Evolutionary conservation across 2,113 vertebrate genomes (phyloP).

Genomic region (Pachypanchax playfairii): DNA sequence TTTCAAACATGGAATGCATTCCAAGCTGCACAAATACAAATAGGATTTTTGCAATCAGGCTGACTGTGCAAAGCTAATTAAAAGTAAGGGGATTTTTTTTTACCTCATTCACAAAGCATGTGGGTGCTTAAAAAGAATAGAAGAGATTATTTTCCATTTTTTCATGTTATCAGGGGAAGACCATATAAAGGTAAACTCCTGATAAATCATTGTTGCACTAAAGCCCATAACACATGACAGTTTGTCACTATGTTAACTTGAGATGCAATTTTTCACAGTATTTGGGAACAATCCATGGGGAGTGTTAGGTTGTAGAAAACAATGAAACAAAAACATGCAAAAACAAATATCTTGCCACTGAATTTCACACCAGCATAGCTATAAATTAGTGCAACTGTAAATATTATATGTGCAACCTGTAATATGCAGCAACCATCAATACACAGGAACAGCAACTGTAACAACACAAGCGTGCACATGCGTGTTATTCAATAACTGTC

Average conservation of each 20-base stretch:
- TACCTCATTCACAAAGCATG: slow-evolving; percentile 32
- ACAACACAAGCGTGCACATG: slow-evolving; percentile 6
- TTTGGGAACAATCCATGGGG: neutral
- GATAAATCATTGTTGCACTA: neutral
- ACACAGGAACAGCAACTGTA: slow-evolving; percentile 7
- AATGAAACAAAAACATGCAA: too few relatives aligned
- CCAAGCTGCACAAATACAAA: slow-evolving; percentile 52
- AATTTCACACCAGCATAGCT: neutral
- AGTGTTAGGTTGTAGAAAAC: too few relatives aligned
- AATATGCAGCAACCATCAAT: slow-evolving; percentile 8
- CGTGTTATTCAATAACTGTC: neutral
- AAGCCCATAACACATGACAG: neutral
- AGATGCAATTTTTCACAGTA: too few relatives aligned
- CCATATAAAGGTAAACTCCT: neutral
- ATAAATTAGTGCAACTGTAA: neutral
- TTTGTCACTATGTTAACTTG: neutral
- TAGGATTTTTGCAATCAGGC: slow-evolving; percentile 34
- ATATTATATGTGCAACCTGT: slow-evolving; percentile 1
- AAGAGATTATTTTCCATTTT: slow-evolving; percentile 11
- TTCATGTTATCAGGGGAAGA: slow-evolving; percentile 10
- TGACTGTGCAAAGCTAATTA: slow-evolving; percentile 56
- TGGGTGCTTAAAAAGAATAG: neutral
- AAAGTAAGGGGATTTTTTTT: slow-evolving; percentile 44
- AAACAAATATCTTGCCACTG: neutral
- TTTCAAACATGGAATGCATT: slow-evolving; percentile 64